Percentiles rank a stretch among this genome's conserved stretches.
phyloP scores from a whole-genome alignment of 1,140 invertebrate species.

The Yoshiicerus persimilis region DNA sequence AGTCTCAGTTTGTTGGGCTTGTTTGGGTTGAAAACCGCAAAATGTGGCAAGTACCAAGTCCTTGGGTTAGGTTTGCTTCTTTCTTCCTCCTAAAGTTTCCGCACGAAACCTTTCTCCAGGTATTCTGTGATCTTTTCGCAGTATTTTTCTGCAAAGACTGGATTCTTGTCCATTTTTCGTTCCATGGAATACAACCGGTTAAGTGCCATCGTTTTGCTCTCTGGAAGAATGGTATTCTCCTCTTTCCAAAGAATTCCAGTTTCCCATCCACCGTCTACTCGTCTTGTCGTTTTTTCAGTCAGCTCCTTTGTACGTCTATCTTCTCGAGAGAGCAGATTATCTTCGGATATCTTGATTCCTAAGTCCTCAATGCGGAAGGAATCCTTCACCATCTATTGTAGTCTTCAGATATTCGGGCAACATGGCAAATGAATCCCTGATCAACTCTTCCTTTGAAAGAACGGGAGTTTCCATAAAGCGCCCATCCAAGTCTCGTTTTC shows the following conservation, averaged over 20 bases:
- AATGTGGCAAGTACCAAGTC: conserved; percentile 20
- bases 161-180: conserved; percentile 26
- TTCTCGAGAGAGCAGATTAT: conserved; percentile 11
- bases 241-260: conserved; percentile 35
- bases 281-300: background rate
- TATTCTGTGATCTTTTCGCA: background rate
- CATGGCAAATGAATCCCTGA: background rate
- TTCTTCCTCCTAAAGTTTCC: background rate
- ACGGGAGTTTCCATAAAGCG: background rate
- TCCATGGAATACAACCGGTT: conserved; percentile 8
- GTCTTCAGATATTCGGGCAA: background rate
- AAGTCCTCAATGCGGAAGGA: background rate
- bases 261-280: conserved; percentile 17
- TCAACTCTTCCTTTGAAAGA: background rate
- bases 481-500: background rate
- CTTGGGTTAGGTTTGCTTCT: background rate
- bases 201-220: background rate
- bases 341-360: background rate
- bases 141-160: background rate
- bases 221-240: background rate
- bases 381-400: conserved; percentile 27
- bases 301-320: background rate
- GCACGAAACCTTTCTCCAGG: conserved; percentile 10
- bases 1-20: conserved; percentile 14
- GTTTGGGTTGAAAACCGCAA: background rate